Percentiles rank a stretch among this genome's conserved stretches.
These are phyloP conservation scores for Drosophila nigrodunni DNA, from an alignment of 1,140 invertebrate genomes.

Conservation along the genomic window DNA sequence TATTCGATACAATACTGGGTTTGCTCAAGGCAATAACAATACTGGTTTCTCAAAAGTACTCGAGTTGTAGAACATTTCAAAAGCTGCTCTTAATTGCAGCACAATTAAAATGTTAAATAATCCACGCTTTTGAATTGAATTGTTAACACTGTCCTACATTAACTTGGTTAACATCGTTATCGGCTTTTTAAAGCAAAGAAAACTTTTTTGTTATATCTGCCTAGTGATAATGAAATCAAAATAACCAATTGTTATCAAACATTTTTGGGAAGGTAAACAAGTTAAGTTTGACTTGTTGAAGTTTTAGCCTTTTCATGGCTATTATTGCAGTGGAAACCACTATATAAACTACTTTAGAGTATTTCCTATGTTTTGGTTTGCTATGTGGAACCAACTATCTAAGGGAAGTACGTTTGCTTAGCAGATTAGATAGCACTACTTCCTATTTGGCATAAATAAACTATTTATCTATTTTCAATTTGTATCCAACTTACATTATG, in stretches of 20 bases:
- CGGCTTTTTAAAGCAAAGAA: neutral
- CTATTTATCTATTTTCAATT: too few relatives aligned
- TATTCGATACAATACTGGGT: conserved; percentile 26
- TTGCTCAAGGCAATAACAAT: conserved; percentile 34
- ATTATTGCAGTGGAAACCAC: too few relatives aligned
- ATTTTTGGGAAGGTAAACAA: conserved; percentile 19
- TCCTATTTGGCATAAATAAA: too few relatives aligned
- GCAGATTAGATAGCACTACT: too few relatives aligned
- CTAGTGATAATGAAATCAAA: conserved; percentile 20
- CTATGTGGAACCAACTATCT: too few relatives aligned
- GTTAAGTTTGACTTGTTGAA: neutral
- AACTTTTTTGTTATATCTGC: neutral
- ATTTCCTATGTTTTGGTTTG: too few relatives aligned
- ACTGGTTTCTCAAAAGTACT: conserved; percentile 39
- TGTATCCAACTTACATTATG: conserved; percentile 70
- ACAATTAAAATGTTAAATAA: conserved; percentile 29
- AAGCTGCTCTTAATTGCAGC: conserved; percentile 24
- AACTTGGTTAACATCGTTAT: conserved; percentile 11
- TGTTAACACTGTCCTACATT: conserved; percentile 18
- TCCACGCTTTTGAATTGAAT: conserved; percentile 4
- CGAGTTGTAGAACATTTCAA: conserved; percentile 32
- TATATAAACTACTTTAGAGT: too few relatives aligned
- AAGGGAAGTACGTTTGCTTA: too few relatives aligned
- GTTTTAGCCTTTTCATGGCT: neutral
- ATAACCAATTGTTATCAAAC: conserved; percentile 11